Conservation (phyloP, 2,888 invertebrate genomes). For the Hermaeophaga mercurialis region DNA sequence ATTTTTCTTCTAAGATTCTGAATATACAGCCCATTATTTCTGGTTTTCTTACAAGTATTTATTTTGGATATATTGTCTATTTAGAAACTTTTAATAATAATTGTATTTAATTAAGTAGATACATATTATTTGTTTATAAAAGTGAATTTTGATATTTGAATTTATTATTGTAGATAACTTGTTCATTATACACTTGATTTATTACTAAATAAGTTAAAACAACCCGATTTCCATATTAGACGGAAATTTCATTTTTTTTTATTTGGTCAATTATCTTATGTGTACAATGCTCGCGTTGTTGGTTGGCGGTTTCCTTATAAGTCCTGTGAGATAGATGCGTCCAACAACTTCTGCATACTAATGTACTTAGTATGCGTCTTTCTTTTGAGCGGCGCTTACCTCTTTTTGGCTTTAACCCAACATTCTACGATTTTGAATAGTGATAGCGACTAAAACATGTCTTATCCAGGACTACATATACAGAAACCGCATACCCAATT, state of each 20-base stretch:
- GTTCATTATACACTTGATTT: too few species aligned
- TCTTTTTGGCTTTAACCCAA: slow-evolving; percentile 4
- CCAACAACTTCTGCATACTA: slow-evolving; percentile 33
- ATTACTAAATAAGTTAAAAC: too few species aligned
- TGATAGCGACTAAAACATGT: neutral
- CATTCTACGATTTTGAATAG: slow-evolving; percentile 6
- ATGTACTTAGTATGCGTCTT: slow-evolving; percentile 15
- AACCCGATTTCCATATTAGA: too few species aligned
- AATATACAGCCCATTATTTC: too few species aligned
- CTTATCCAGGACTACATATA: neutral
- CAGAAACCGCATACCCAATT: neutral
- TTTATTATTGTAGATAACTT: too few species aligned
- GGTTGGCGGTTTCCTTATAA: slow-evolving; percentile 29
- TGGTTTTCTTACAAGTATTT: too few species aligned
- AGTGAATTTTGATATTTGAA: too few species aligned
- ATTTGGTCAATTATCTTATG: slow-evolving; percentile 28
- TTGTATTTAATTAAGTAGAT: too few species aligned
- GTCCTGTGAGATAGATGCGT: slow-evolving; percentile 32
- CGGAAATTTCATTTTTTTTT: slow-evolving; percentile 26
- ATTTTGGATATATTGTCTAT: too few species aligned
- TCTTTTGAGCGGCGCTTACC: slow-evolving; percentile 10
- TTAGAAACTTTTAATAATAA: too few species aligned
- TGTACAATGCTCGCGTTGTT: slow-evolving; percentile 24
- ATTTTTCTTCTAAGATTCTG: too few species aligned
- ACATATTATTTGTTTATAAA: too few species aligned